phyloP scores from a whole-genome alignment of 1,140 invertebrate genomes.

The Drosophila ambigua region DNA sequence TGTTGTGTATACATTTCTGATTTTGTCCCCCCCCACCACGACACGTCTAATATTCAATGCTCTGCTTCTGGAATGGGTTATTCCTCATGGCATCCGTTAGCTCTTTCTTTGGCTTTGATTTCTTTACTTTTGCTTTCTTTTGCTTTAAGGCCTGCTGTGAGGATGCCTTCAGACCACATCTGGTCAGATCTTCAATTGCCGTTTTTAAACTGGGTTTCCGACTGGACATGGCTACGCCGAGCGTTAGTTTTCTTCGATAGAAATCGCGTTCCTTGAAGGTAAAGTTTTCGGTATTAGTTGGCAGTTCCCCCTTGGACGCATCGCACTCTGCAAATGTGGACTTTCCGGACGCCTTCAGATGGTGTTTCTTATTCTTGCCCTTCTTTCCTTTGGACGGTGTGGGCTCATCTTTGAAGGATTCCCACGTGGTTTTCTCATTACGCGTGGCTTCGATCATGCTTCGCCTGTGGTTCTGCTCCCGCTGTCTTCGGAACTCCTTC shows the following conservation, averaged over 20 bases:
- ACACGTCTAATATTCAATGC: neutral
- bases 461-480: constrained; percentile 57
- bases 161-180: neutral
- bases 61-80: constrained; percentile 2
- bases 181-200: constrained; percentile 17
- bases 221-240: neutral
- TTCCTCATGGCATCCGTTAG: neutral
- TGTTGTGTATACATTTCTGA: constrained; percentile 76
- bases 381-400: neutral
- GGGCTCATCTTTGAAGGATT: constrained; percentile 42
- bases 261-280: constrained; percentile 35
- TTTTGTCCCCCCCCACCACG: constrained; percentile 38
- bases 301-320: constrained; percentile 9
- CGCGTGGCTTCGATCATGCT: constrained; percentile 59
- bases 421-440: constrained; percentile 46
- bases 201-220: rapidly evolving
- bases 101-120: neutral
- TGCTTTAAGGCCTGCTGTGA: no score
- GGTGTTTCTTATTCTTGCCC: neutral
- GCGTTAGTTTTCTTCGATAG: constrained; percentile 29
- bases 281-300: constrained; percentile 27
- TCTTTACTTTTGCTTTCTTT: neutral
- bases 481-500: constrained; percentile 42
- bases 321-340: neutral
- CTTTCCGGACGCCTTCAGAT: neutral